Percentiles rank a stretch among this genome's conserved stretches.
These are phyloP conservation scores for Drosophila sp. DNA, from an alignment of 1,140 invertebrate species.

Conservation along the genomic window DNA sequence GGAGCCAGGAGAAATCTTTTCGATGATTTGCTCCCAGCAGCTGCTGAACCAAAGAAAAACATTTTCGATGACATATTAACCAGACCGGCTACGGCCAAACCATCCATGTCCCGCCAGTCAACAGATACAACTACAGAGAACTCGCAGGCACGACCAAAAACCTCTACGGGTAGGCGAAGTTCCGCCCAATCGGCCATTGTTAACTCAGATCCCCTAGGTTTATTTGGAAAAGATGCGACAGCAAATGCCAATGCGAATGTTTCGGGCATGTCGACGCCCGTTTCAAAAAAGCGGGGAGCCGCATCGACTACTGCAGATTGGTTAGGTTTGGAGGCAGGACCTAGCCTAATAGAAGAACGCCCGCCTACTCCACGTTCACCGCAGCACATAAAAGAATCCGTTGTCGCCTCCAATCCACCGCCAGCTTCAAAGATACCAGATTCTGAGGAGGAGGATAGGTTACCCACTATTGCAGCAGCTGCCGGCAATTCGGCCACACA, in stretches of 20 bases:
- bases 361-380: constrained; percentile 27
- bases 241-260: constrained; percentile 56
- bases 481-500: constrained; percentile 39
- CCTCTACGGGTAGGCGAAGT: constrained; percentile 66
- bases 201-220: constrained; percentile 70
- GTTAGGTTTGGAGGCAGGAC: constrained; percentile 67
- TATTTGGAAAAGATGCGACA: constrained; percentile 65
- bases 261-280: constrained; percentile 71
- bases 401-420: background rate
- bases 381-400: constrained; percentile 12
- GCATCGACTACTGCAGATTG: constrained; percentile 73
- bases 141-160: constrained; percentile 69
- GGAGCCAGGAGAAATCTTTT: constrained; percentile 51
- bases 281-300: constrained; percentile 55
- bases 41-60: constrained; percentile 59
- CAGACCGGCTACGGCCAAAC: constrained; percentile 57
- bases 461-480: background rate
- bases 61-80: constrained; percentile 64
- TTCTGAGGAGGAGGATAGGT: constrained; percentile 31
- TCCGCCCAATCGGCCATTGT: constrained; percentile 59
- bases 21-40: constrained; percentile 55
- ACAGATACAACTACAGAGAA: constrained; percentile 79
- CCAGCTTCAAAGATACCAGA: constrained; percentile 34
- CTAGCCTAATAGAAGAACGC: constrained; percentile 20
- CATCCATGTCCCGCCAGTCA: constrained; percentile 73